A percentile compares a stretch with the other conserved stretches of the same genome.
phyloP scores from a whole-genome alignment of 2,888 invertebrate genomes.

The Pollenia griseotomentosa region DNA sequence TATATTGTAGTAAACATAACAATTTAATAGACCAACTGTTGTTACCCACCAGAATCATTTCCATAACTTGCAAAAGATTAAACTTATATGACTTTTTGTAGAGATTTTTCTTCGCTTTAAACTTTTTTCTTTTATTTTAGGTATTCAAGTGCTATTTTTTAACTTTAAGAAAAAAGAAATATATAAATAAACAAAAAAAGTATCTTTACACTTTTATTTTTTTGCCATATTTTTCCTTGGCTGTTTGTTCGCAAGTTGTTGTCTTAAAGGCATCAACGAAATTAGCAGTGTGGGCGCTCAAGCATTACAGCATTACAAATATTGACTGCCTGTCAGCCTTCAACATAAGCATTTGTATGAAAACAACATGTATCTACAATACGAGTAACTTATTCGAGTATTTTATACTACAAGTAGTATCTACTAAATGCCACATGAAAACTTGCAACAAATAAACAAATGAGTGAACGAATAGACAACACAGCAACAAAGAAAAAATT shows the following conservation, averaged over 20 bases:
- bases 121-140: not conserved
- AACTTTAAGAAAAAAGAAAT: not conserved
- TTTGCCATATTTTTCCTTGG: slow-evolving; percentile 47
- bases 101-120: not conserved
- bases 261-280: slow-evolving; percentile 70
- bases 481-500: slow-evolving; percentile 1
- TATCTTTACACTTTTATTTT: slow-evolving; percentile 11
- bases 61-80: slow-evolving; percentile 41
- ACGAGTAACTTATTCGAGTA: slow-evolving; percentile 23
- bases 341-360: slow-evolving; percentile 67
- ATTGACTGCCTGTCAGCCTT: slow-evolving; percentile 71
- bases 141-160: slow-evolving; percentile 35
- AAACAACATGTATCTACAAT: slow-evolving; percentile 51
- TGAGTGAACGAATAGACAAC: slow-evolving; percentile 5
- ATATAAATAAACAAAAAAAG: slow-evolving; percentile 34
- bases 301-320: slow-evolving; percentile 66
- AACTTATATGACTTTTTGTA: slow-evolving; percentile 32
- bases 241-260: slow-evolving; percentile 63
- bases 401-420: slow-evolving; percentile 12
- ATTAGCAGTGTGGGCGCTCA: slow-evolving; percentile 74
- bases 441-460: slow-evolving; percentile 38
- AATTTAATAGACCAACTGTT: slow-evolving; percentile 65
- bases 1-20: slow-evolving; percentile 63
- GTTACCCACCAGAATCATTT: slow-evolving; percentile 60
- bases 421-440: slow-evolving; percentile 15